Percentiles rank a stretch among this genome's conserved stretches.
phyloP scores from a whole-genome alignment of 2,888 invertebrate species.

The Andrena praecox region DNA sequence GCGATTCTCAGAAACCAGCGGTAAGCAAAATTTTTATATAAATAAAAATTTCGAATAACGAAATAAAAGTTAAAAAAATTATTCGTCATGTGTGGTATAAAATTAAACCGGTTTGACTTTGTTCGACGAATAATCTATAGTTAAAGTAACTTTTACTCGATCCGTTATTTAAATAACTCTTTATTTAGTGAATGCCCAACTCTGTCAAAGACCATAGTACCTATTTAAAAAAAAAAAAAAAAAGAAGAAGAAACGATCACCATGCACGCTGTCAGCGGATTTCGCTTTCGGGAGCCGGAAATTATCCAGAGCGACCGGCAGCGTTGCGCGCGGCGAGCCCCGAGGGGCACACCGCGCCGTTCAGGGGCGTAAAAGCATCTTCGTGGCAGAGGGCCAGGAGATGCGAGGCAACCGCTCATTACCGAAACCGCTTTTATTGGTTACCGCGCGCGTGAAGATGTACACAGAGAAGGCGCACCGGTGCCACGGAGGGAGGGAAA shows the following conservation, averaged over 20 bases:
- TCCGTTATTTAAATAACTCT: no score
- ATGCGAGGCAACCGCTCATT: conserved; percentile 73
- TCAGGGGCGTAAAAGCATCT: conserved; percentile 67
- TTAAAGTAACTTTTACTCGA: no score
- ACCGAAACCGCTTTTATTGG: conserved; percentile 79
- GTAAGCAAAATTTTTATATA: no score
- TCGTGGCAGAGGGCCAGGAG: conserved; percentile 46
- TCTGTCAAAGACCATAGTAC: background rate
- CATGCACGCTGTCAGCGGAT: conserved; percentile 56
- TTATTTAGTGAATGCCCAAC: no score
- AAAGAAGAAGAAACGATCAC: background rate
- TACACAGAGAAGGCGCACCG: conserved; percentile 59
- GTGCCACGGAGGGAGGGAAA: conserved; percentile 66
- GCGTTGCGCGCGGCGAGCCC: conserved; percentile 32
- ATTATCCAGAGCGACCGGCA: conserved; percentile 59
- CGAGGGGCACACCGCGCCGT: conserved; percentile 29
- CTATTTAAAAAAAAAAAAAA: background rate
- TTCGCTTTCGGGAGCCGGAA: conserved; percentile 71
- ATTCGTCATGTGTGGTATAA: no score
- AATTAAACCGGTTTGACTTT: no score
- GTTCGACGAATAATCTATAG: no score
- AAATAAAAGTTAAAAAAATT: no score
- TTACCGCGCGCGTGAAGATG: conserved; percentile 78
- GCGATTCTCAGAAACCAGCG: no score
- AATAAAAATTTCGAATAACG: no score